phyloP scores from a whole-genome alignment of 2,113 vertebrate species.

The Crocuta crocuta region DNA sequence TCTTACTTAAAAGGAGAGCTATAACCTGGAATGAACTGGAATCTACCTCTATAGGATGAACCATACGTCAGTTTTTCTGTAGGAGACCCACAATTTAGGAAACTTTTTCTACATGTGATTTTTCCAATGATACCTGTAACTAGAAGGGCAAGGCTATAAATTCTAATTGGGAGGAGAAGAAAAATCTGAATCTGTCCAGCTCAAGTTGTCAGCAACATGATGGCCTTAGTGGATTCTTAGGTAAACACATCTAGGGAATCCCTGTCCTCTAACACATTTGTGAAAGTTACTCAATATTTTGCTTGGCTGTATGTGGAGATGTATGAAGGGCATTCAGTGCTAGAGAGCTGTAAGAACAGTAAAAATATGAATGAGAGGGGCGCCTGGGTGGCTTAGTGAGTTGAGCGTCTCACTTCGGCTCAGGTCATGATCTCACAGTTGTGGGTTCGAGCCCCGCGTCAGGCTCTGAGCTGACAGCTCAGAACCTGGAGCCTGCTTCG shows the following conservation, averaged over 20 bases:
- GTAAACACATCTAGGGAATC: background rate
- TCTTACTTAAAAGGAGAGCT: background rate
- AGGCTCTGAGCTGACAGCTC: too few species aligned
- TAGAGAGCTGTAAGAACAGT: background rate
- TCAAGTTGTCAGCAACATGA: background rate
- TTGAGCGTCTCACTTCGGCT: too few species aligned
- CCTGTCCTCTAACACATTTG: background rate
- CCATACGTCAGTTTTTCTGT: background rate
- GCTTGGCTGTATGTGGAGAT: background rate
- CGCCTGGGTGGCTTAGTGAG: too few species aligned
- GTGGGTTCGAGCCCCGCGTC: too few species aligned
- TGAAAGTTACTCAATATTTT: background rate
- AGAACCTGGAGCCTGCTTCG: too few species aligned
- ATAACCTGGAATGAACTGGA: background rate
- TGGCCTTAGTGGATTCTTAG: background rate
- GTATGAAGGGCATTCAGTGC: background rate
- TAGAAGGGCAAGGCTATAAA: background rate
- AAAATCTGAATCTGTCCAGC: background rate
- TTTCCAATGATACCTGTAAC: background rate
- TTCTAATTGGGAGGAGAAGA: background rate
- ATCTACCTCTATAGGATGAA: background rate
- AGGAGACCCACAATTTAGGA: background rate
- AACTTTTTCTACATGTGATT: background rate
- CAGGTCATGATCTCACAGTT: too few species aligned
- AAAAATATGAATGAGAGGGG: background rate